A percentile compares a stretch with the other conserved stretches of the same genome.
Conservation (phyloP, 2,797 vertebrate species). For the Synaphobranchus kaupii region DNA sequence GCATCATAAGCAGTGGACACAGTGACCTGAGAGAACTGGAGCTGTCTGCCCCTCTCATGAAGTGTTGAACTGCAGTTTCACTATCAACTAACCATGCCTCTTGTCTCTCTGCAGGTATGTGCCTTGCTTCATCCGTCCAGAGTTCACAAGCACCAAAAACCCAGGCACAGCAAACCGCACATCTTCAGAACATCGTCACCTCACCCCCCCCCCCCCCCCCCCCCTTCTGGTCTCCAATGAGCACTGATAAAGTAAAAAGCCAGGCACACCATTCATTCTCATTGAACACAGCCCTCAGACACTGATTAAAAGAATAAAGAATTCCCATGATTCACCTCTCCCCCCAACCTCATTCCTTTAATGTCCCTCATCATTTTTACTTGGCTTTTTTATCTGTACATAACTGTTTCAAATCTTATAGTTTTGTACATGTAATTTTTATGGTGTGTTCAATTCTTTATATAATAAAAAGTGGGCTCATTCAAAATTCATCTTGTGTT, state of each 20-base stretch:
- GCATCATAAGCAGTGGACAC: not conserved
- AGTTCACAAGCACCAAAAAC: constrained; percentile 23
- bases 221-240: constrained; percentile 7
- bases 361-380: constrained; percentile 56
- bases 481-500: not conserved
- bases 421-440: constrained; percentile 88
- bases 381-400: constrained; percentile 79
- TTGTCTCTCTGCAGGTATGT: constrained; percentile 42
- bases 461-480: constrained; percentile 65
- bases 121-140: constrained; percentile 31
- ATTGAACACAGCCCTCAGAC: constrained; percentile 33
- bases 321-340: constrained; percentile 34
- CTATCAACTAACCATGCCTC: constrained; percentile 13
- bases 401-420: constrained; percentile 84
- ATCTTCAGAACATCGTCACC: constrained; percentile 35
- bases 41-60: not conserved
- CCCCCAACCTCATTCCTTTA: not conserved
- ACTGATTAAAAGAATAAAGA: constrained; percentile 13
- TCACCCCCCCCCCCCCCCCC: constrained; percentile 12
- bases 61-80: not conserved
- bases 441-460: constrained; percentile 78
- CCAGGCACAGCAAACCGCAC: constrained; percentile 32
- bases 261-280: constrained; percentile 8
- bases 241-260: constrained; percentile 33
- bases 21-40: not conserved